A percentile compares a stretch with the other conserved stretches of the same genome.
These are phyloP conservation scores for Pomatorhinus ruficollis DNA, from an alignment of 2,113 vertebrate species.

Conservation along the genomic window DNA sequence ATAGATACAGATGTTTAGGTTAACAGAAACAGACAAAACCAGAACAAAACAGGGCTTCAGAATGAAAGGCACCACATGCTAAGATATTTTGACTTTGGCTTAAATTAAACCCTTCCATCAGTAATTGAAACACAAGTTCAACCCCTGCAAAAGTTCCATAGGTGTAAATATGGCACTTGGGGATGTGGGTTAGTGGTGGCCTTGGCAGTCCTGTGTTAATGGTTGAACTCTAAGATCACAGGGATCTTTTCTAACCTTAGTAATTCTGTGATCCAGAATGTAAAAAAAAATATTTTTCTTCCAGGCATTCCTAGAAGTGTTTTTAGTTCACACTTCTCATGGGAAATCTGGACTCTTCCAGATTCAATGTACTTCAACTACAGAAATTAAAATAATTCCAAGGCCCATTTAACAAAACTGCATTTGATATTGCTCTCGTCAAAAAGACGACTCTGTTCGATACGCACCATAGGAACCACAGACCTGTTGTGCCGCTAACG, in stretches of 20 bases:
- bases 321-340: neutral
- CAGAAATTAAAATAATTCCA: neutral
- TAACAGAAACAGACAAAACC: neutral
- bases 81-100: neutral
- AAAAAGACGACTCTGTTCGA: neutral
- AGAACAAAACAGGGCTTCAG: neutral
- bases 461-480: neutral
- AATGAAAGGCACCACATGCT: neutral
- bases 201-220: neutral
- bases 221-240: neutral
- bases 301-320: neutral
- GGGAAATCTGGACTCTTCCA: neutral
- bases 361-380: neutral
- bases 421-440: neutral
- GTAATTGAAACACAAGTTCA: accelerated
- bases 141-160: neutral
- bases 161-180: neutral
- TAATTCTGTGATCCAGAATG: neutral
- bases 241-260: neutral
- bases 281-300: neutral
- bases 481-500: neutral
- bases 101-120: neutral
- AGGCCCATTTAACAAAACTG: neutral
- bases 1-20: neutral
- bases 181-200: neutral